A percentile compares a stretch with the other conserved stretches of the same genome.
phyloP scores from a whole-genome alignment of 2,888 invertebrate species.

The Cartodere bifasciata region DNA sequence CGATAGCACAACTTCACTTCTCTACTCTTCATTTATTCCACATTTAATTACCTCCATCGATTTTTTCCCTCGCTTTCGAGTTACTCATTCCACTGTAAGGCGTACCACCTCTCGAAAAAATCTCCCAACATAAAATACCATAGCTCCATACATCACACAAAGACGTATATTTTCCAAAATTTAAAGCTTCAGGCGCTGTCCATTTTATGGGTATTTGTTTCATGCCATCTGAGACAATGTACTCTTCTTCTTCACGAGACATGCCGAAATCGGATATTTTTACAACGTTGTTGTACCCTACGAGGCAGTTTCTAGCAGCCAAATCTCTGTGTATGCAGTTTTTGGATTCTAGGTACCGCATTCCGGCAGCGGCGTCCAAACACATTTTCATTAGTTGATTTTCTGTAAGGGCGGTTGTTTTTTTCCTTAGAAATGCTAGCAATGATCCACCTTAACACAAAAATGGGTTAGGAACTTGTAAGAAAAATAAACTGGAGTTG shows the following conservation, averaged over 20 bases:
- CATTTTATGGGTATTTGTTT: conserved; percentile 98
- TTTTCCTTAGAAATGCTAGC: conserved; percentile 74
- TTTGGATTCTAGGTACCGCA: conserved; percentile 90
- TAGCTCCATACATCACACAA: conserved; percentile 96
- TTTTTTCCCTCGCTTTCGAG: conserved; percentile 84
- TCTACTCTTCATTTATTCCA: too few relatives aligned
- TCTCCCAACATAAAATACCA: conserved; percentile 93
- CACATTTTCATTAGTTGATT: conserved; percentile 74
- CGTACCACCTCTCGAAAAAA: conserved; percentile 85
- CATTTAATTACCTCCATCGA: conserved; percentile 67
- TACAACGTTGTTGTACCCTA: conserved; percentile 72
- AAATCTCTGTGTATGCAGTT: conserved; percentile 94
- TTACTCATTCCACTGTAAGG: conserved; percentile 92
- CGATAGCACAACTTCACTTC: too few relatives aligned
- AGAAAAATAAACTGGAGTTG: too few relatives aligned
- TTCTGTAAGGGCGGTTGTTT: conserved; percentile 49
- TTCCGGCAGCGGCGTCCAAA: conserved; percentile 84
- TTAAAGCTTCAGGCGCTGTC: conserved; percentile 94
- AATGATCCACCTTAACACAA: conserved; percentile 82
- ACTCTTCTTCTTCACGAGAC: conserved; percentile 94
- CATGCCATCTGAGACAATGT: conserved; percentile 94
- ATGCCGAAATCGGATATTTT: conserved; percentile 98
- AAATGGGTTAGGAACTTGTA: too few relatives aligned
- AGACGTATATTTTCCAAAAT: conserved; percentile 90
- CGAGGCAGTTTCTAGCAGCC: conserved; percentile 87